A percentile compares a stretch with the other conserved stretches of the same genome.
Conservation (phyloP, 37 sponge, comb jelly and placozoan species). For the Ianthella basta region DNA sequence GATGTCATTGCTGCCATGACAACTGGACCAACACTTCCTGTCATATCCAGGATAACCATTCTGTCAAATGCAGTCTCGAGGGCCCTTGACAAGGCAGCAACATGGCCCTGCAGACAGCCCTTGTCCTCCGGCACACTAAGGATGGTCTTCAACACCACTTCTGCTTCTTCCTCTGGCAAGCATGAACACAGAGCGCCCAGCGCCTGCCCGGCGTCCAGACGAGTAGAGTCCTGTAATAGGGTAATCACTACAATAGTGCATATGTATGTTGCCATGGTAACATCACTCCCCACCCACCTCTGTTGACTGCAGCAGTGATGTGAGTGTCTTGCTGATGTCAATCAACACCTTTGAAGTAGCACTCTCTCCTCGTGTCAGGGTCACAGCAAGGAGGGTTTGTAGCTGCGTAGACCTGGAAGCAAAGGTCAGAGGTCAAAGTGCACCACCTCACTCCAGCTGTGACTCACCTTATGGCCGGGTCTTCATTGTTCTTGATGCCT, state of each 20-base stretch:
- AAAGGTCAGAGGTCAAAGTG: not conserved
- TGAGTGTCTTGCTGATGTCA: constrained; percentile 51
- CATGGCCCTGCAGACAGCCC: constrained; percentile 54
- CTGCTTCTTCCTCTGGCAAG: not conserved
- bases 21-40: constrained; percentile 30
- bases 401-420: constrained; percentile 29
- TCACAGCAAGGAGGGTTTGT: constrained; percentile 56
- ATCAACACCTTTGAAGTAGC: constrained; percentile 47
- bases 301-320: constrained; percentile 36
- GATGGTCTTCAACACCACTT: not conserved
- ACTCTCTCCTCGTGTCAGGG: constrained; percentile 33
- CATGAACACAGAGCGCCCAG: not conserved
- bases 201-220: not conserved
- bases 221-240: not conserved
- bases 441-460: not conserved
- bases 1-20: constrained; percentile 42
- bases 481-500: constrained; percentile 82
- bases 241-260: too few relatives aligned
- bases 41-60: constrained; percentile 31
- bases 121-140: not conserved
- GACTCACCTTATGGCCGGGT: constrained; percentile 42
- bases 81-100: constrained; percentile 42
- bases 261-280: too few relatives aligned
- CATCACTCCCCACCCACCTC: constrained; percentile 4
- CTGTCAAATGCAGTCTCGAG: constrained; percentile 31